Evolutionary conservation across 2,113 vertebrate genomes (phyloP), one percentile per base, ranked within the genome.

Genomic region (Cromileptes altivelis): DNA sequence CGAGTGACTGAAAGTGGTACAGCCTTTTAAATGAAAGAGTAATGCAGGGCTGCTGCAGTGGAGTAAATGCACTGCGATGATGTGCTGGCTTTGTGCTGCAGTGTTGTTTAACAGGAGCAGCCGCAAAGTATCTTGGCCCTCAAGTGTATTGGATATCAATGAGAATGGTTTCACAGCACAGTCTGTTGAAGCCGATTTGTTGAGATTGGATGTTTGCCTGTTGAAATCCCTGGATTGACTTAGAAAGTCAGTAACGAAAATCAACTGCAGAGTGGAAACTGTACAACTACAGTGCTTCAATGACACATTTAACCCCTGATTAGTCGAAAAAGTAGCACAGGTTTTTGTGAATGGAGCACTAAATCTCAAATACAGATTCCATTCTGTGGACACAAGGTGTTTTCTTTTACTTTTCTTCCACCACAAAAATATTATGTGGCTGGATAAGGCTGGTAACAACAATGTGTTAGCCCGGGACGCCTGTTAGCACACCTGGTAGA

Each of bases 1-100:
- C 91, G 42, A 90, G 90, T 93, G 92, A 92, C 90, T 87, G 88
- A 81, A 92, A 92, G 87, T 75, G 85, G 78, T 71, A 77, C 87
- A 79, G 85, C 69, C 79, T 88, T 91, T 78, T 67, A 80, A 85
- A 62, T 47, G 82, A 84, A 68, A 79, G 76, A 81, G 70, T 73
- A 64, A 80, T 73, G 69, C 68, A 33, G 86, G 13, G 77, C 74
- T 80, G 82, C 81, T 75, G 89, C 81, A 12, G 69, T 79, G 68
- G 61, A 70, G 81, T 63, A 58, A 90, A 85, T 56, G 70, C 75
- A 75, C 68, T 21, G 57, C 53, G 65, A 80, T 67, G 85, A 81
- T 82, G 78, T 75, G 75, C 74, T 12, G 84, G 71, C 78, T 89
- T 81, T 79, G 81, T 80, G 89, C 62, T 33, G 71, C 67, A 3